These are phyloP conservation scores for Saturnia japonica DNA, from an alignment of 2,888 invertebrate genomes.

Conservation along the genomic window DNA sequence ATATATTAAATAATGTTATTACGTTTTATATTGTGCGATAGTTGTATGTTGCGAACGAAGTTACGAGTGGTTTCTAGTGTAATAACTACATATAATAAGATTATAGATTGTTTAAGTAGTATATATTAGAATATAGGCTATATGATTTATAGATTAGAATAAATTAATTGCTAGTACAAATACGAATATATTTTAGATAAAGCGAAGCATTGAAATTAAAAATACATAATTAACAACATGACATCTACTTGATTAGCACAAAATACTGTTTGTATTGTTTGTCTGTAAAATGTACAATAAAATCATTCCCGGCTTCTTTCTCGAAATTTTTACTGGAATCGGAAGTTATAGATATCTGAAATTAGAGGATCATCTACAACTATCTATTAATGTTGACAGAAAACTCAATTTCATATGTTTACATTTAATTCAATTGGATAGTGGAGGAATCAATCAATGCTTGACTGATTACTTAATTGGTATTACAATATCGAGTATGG, in stretches of 20 bases:
- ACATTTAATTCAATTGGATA: neutral
- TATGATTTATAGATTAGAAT: too few species aligned
- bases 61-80: too few species aligned
- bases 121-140: too few species aligned
- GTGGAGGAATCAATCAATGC: constrained; percentile 4
- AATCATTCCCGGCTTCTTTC: neutral
- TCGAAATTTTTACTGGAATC: neutral
- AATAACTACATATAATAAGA: too few species aligned
- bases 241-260: neutral
- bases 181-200: too few species aligned
- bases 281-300: neutral
- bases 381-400: constrained; percentile 4
- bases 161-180: too few species aligned
- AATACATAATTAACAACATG: neutral
- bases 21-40: too few species aligned
- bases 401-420: neutral
- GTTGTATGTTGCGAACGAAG: too few species aligned
- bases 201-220: neutral
- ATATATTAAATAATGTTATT: too few species aligned
- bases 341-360: neutral
- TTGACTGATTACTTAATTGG: constrained; percentile 19
- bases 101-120: too few species aligned
- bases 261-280: neutral
- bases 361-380: constrained; percentile 5
- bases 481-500: constrained; percentile 22